phyloP scores from a whole-genome alignment of 2,113 vertebrate genomes.

The Amphilophus citrinellus region DNA sequence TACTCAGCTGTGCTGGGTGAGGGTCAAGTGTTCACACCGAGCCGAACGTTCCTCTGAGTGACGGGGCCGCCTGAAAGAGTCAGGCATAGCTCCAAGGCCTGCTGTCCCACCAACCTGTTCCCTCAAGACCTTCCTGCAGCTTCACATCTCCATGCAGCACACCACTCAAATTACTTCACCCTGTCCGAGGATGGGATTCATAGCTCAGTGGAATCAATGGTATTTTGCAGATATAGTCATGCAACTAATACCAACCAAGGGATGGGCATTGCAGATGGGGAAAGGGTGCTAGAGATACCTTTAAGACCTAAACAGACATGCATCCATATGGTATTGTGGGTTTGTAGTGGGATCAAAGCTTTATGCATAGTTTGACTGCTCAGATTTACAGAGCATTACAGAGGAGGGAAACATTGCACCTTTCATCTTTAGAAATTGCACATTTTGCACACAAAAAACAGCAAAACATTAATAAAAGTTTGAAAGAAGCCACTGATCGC shows the following conservation, averaged over 20 bases:
- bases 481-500: neutral
- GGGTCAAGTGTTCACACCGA: constrained; percentile 58
- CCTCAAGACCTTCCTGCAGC: constrained; percentile 20
- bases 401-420: neutral
- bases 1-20: constrained; percentile 84
- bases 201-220: constrained; percentile 17
- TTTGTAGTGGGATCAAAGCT: neutral
- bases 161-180: constrained; percentile 47
- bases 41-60: constrained; percentile 74
- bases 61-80: constrained; percentile 75
- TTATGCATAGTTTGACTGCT: neutral
- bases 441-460: neutral
- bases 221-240: constrained; percentile 13
- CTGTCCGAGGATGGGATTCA: neutral
- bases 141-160: neutral
- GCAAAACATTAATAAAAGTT: neutral
- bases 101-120: constrained; percentile 25
- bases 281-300: neutral
- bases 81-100: constrained; percentile 35
- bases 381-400: neutral
- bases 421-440: neutral
- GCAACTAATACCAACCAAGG: neutral
- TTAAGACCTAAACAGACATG: neutral
- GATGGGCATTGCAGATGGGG: neutral
- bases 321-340: neutral